Evolutionary conservation across 2,113 vertebrate species (phyloP), one percentile per base, ranked within the genome.

Genomic region (Misgurnus anguillicaudatus): DNA sequence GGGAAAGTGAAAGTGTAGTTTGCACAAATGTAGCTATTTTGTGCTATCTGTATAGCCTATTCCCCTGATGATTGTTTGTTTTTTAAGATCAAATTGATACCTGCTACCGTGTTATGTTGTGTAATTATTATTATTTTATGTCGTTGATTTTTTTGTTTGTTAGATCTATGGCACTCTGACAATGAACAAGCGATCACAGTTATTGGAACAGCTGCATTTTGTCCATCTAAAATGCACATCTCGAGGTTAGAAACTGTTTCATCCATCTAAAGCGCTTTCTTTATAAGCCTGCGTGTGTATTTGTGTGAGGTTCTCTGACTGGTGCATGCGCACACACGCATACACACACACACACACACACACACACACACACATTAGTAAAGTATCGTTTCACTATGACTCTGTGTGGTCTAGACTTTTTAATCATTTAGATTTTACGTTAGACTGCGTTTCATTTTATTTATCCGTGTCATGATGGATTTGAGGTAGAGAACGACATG

Each of bases 151-250:
- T 93, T 89, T 92, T 86, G 91, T 93, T 91, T 90, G 88, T 88
- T 93, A 93, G 93, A 94, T 94, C 92, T 92, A 94, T 94, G 93
- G 92, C 93, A 93, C 91, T 92, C 88, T 93, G 92, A 92, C 92
- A 93, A 93, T 94, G 93, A 94, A 88, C 92, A 94, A 88, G 90
- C 92, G 89, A 90, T 81, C 92, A 90, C 92, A 93, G 86, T 93
- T 93, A 90, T 92, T 93, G 93, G 92, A 93, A 93, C 92, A 92
- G 91, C 92, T 93, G 91, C 92, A 92, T 91, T 93, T 93, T 93
- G 90, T 93, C 91, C 93, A 93, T 89, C 92, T 94, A 92, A 93
- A 94, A 93, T 93, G 92, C 89, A 88, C 91, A 89, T 86, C 93
- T 91, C 92, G 93, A 93, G 93, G 93, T 94, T 91, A 93, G 91